phyloP scores from a whole-genome alignment of 2,113 vertebrate species.

The Bubo scandiacus region DNA sequence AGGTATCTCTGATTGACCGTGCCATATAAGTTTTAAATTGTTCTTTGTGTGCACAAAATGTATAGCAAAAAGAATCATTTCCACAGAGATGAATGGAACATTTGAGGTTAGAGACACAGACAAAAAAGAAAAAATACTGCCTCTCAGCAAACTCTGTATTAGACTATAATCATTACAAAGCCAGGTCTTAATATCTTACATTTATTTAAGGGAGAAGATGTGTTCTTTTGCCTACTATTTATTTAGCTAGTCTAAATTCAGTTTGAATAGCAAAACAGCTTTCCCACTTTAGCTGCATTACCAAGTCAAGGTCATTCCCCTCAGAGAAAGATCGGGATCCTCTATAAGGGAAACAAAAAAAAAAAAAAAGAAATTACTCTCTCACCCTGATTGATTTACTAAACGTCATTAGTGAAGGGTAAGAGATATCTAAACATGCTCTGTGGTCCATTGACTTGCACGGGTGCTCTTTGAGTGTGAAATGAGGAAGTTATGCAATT shows the following conservation, averaged over 20 bases:
- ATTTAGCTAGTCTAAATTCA: constrained; percentile 39
- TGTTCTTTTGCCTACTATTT: constrained; percentile 30
- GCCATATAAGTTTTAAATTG: constrained; percentile 40
- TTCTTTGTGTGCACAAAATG: constrained; percentile 32
- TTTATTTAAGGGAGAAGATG: constrained; percentile 33
- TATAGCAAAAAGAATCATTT: constrained; percentile 39
- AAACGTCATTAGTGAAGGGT: not conserved
- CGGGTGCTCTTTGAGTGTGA: not conserved
- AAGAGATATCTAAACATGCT: not conserved
- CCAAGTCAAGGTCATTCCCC: constrained; percentile 39
- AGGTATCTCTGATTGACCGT: constrained; percentile 23
- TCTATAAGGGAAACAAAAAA: not conserved
- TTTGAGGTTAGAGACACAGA: constrained; percentile 6
- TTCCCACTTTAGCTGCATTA: constrained; percentile 32
- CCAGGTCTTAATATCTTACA: constrained; percentile 15
- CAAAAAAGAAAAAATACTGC: not conserved
- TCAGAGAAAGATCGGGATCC: constrained; percentile 32
- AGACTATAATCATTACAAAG: constrained; percentile 38
- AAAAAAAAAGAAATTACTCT: not conserved
- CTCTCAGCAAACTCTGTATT: constrained; percentile 2
- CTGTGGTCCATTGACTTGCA: not conserved
- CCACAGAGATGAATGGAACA: constrained; percentile 26
- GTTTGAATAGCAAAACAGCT: constrained; percentile 50
- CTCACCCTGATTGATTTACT: constrained; percentile 7
- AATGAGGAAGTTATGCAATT: constrained; percentile 27